Evolutionary conservation across 2,888 invertebrate genomes (phyloP), one percentile per base, ranked within the genome.

Genomic region (Meteorus cinctellus): DNA sequence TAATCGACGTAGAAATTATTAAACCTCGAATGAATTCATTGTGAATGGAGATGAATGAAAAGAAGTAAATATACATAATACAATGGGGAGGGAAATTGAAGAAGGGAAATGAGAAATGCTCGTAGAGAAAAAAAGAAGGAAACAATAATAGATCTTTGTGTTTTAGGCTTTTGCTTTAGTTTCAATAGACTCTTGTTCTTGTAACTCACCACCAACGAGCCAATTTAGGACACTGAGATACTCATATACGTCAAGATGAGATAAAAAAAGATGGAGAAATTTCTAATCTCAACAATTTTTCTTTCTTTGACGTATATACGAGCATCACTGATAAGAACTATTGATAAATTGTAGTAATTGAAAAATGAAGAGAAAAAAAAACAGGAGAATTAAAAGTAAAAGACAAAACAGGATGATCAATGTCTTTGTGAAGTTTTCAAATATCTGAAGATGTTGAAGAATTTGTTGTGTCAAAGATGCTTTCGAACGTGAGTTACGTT

Each of bases 131-230:
- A 2, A 55, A 1, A 19, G 4, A 55, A 48, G n/a, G 16, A 48
- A 48, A 48, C 10, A 48, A 48, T 55, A 55, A 55, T 55, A 55
- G 55, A 19, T 55, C 55, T 55, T 55, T 55, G 55, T 55, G 24
- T 55, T 55, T 55, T 19, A 19, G 55, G 19, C 48, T 55, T 19
- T 55, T 55, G 19, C 55, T 55, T 55, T 55, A 19, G 19, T 55
- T 55, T 55, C 55, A 55, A 55, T 55, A 55, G 19, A 19, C 19
- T 55, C 55, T 55, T 55, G 55, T 55, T 55, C 55, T 55, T 55
- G 55, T 55, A 19, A 19, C 19, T 55, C 19, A 55, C 55, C 55
- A 24, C 55, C n/a, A n/a, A 48, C 55, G 55, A 55, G 55, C 55
- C 55, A 55, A 55, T 55, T 55, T 19, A 24, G 55, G n/a, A 55